Percentiles rank a stretch among this genome's conserved stretches.
Evolutionary conservation across 2,888 invertebrate genomes (phyloP).

Genomic region (Gymnoscelis rufifasciata): DNA sequence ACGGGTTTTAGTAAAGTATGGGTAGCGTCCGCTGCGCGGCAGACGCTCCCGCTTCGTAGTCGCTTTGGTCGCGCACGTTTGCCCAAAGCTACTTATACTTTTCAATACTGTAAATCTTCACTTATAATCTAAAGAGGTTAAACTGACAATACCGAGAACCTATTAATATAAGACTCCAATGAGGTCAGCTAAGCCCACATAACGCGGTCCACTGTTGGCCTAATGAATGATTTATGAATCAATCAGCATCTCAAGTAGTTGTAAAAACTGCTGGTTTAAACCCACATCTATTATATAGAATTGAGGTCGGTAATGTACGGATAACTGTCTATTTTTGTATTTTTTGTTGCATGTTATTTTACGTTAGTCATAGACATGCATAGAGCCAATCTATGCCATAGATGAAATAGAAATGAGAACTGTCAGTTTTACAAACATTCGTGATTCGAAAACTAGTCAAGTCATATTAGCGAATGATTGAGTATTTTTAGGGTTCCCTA

Average conservation of each 20-base stretch:
- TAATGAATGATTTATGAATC: conserved; percentile 21
- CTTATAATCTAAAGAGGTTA: not conserved
- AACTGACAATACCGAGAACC: not conserved
- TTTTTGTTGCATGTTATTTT: not conserved
- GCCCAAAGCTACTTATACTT: too few relatives aligned
- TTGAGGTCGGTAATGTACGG: not conserved
- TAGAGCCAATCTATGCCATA: not conserved
- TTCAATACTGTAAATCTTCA: not conserved
- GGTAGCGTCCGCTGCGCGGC: too few relatives aligned
- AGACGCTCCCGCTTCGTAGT: too few relatives aligned
- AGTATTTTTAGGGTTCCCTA: too few relatives aligned
- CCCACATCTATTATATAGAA: not conserved
- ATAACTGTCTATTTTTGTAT: too few relatives aligned
- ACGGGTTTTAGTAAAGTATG: too few relatives aligned
- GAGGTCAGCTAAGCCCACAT: conserved; percentile 14
- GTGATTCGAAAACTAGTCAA: too few relatives aligned
- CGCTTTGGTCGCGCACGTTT: too few relatives aligned
- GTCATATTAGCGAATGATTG: too few relatives aligned
- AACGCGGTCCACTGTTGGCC: conserved; percentile 17
- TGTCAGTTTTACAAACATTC: too few relatives aligned
- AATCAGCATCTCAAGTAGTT: conserved; percentile 16
- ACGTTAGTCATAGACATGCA: not conserved
- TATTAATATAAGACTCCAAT: conserved; percentile 5
- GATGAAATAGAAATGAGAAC: too few relatives aligned
- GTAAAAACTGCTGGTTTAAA: conserved; percentile 6